Base-by-base conservation (phyloP, 2,888 invertebrate genomes). In the Cloeon dipterum region DNA sequence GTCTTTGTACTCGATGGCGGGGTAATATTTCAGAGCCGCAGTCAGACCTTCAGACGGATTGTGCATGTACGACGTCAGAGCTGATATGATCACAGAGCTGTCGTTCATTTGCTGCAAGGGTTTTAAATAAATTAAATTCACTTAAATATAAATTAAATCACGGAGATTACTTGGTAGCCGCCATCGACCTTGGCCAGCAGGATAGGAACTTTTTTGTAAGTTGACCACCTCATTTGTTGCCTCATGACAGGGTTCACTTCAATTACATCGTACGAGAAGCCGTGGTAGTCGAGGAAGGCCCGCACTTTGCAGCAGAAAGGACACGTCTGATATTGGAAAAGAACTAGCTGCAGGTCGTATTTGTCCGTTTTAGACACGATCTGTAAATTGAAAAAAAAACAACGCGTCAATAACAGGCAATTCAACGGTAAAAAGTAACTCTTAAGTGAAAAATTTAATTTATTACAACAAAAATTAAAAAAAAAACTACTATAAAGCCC, bases 271-370 rank as follows among this genome's bases (percentile, higher is more conserved):
- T 98, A 98, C 1, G 85, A 82, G 39, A 96, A 69, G 2, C 94
- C 93, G 54, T 78, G 72, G 47, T 77, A 88, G 56, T 98, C 94
- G 10, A 98, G 62, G 54, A 78, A 83, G 1, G 86, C 77, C 40
- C 93, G 66, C 5, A 78, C 78, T 64, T 94, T 96, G 52, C 91
- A 93, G 57, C 94, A 94, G 56, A 94, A 96, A 1, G 96, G 96
- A 51, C 96, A 98, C 0, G 91, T 91, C 49, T 91, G 82, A 53
- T 91, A 98, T 62, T 98, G 98, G 52, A 83, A 98, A 14, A 98
- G 61, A 1, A 83, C 76, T 33, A 98, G 57, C 46, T 86, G 74
- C 39, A 89, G 58, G 19, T 74, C 73, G 32, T 64, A 64, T 2
- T 52, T 58, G 50, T 83, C 81, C 3, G 63, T 58, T 1, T 72